Evolutionary conservation across 2,797 vertebrate species (phyloP), one percentile per base, ranked within the genome.

Genomic region (Bryconaethiops microstoma): DNA sequence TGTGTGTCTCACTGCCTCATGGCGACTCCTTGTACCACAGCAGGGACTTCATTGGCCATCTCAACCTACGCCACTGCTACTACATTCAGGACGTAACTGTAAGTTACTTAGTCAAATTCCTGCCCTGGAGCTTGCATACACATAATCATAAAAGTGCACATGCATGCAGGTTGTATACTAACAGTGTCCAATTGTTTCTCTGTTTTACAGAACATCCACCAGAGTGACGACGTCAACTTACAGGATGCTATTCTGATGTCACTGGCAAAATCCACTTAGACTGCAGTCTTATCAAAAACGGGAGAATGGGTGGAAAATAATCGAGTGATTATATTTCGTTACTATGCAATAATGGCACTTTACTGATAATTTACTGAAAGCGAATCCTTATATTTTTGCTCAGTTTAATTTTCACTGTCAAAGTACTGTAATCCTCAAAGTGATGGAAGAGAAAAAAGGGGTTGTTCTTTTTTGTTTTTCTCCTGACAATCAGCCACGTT

Each of bases 31-130:
- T 72, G 39, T 88, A 90, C 77, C n/a, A 48, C 52, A 91, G 88
- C 84, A 84, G 77, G 16, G 9, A 90, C 80, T 89, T 91, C 40
- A 83, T 91, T 6, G 82, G 57, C 5, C 89, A 90, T 55, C 76
- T 91, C 21, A 86, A 86, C 63, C 57, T 85, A 10, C 84, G 90
- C 25, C 90, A 91, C 85, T 72, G 77, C 25, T 89, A 85, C 69
- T 85, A 86, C 67, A 82, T 72, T 4, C 39, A 72, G 1, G 64
- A 88, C 35, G 84, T 88, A 39, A 87, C 75, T 79, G 88, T 88
- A 69, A 83, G 63, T 45, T 77, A 40, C 55, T 70, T 29, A 69
- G 68, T 67, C 42, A 68, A 12, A 67, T 19, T 63, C 23, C 14
- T 23, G 12, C 29, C n/a, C 59, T 52, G 10, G 21, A 17, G 5